Percentiles rank a stretch among this genome's conserved stretches.
phyloP scores from a whole-genome alignment of 2,888 invertebrate genomes.

The Tiliacea aurago region DNA sequence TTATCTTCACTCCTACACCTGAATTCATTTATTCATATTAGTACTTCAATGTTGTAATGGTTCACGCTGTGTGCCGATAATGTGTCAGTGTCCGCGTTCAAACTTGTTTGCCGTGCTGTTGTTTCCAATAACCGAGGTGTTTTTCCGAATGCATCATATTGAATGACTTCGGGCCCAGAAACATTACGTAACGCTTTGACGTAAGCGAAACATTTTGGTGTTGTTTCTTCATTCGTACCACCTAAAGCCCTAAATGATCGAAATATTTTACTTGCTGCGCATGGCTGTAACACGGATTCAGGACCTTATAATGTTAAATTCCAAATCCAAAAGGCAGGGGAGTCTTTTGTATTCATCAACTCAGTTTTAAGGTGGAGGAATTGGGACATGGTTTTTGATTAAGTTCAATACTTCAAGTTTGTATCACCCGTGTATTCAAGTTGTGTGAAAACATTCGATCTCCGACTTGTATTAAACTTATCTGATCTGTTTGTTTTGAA shows the following conservation, averaged over 20 bases:
- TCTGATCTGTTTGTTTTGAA: slow-evolving; percentile 20
- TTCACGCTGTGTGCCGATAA: slow-evolving; percentile 26
- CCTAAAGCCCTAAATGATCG: slow-evolving; percentile 16
- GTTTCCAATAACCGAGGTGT: slow-evolving; percentile 29
- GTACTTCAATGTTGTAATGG: slow-evolving; percentile 24
- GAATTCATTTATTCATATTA: slow-evolving; percentile 35
- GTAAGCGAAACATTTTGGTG: slow-evolving; percentile 31
- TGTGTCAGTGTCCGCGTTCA: slow-evolving; percentile 38
- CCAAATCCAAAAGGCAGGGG: too few species aligned
- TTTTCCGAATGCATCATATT: slow-evolving; percentile 34
- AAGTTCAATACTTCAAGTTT: slow-evolving; percentile 16
- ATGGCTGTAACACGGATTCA: background rate
- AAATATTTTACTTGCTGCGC: background rate
- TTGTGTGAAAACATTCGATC: background rate
- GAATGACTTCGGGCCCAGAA: slow-evolving; percentile 23
- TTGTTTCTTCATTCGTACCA: slow-evolving; percentile 6
- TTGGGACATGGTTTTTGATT: background rate
- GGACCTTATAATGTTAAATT: background rate
- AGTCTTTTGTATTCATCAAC: slow-evolving; percentile 3
- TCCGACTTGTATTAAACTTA: background rate
- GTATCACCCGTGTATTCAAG: background rate
- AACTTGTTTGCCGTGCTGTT: slow-evolving; percentile 39
- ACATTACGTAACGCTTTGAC: slow-evolving; percentile 48
- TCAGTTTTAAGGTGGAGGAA: background rate
- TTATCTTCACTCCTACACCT: slow-evolving; percentile 36